Evolutionary conservation across 2,888 invertebrate species (phyloP).

Genomic region (Priocnemis perturbator): DNA sequence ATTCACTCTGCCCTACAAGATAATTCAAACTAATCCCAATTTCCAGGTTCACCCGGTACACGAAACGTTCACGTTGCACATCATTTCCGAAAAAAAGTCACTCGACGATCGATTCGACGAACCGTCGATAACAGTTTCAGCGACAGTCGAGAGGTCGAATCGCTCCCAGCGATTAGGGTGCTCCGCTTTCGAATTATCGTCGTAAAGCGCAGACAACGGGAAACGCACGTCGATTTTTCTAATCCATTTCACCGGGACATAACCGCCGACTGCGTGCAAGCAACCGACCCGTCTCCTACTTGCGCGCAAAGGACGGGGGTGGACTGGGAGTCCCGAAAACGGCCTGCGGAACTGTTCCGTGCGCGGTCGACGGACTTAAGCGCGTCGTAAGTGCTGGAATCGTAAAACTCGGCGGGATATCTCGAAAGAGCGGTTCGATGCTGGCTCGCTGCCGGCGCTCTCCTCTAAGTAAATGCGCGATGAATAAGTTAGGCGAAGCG

Average conservation of each 20-base stretch:
- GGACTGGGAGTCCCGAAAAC: neutral
- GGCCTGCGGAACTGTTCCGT: constrained; percentile 25
- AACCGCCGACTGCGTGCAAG: constrained; percentile 23
- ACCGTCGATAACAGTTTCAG: too few relatives aligned
- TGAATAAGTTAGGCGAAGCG: constrained; percentile 63
- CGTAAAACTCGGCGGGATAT: constrained; percentile 49
- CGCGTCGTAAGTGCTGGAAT: constrained; percentile 52
- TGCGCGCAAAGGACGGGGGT: neutral
- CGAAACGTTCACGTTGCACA: too few relatives aligned
- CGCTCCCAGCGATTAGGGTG: constrained; percentile 30
- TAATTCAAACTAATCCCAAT: too few relatives aligned
- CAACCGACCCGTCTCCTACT: neutral
- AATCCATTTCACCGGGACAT: constrained; percentile 46
- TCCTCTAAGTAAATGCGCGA: constrained; percentile 64
- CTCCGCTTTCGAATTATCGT: constrained; percentile 19
- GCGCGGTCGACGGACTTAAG: constrained; percentile 45
- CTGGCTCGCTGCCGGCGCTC: constrained; percentile 24
- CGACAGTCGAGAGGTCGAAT: too few relatives aligned
- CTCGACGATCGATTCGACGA: too few relatives aligned
- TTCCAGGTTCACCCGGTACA: too few relatives aligned
- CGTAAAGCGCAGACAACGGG: constrained; percentile 43
- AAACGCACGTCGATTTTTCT: constrained; percentile 35
- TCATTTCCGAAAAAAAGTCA: too few relatives aligned
- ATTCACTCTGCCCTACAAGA: too few relatives aligned
- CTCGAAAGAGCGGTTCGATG: constrained; percentile 56